phyloP scores from a whole-genome alignment of 2,888 invertebrate genomes.

The Octonoba sinensis region DNA sequence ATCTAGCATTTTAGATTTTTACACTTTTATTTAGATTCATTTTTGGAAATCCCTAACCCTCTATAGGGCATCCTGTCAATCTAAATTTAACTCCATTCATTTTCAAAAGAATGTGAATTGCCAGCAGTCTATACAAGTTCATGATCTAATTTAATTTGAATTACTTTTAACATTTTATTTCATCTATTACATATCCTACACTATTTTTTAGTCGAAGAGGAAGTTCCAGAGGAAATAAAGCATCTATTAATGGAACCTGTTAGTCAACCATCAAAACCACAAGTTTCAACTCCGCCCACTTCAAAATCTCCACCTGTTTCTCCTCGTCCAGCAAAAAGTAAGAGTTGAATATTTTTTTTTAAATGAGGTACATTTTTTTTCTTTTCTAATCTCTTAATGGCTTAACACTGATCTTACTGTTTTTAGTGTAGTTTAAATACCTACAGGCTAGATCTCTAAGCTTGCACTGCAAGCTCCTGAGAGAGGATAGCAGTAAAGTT shows the following conservation, averaged over 20 bases:
- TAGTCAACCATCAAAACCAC: constrained; percentile 38
- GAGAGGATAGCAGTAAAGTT: too few relatives aligned
- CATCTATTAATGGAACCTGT: constrained; percentile 67
- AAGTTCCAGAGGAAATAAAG: constrained; percentile 66
- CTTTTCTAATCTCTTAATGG: too few relatives aligned
- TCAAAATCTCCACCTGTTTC: constrained; percentile 66
- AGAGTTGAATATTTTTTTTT: not conserved
- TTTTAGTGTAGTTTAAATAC: too few relatives aligned
- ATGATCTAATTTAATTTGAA: too few relatives aligned
- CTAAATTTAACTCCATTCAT: too few relatives aligned
- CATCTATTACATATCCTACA: too few relatives aligned
- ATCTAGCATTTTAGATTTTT: not conserved
- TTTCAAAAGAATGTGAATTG: too few relatives aligned
- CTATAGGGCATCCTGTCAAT: not conserved
- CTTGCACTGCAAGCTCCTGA: too few relatives aligned
- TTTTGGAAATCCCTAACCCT: not conserved
- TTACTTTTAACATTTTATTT: too few relatives aligned
- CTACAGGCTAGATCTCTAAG: too few relatives aligned
- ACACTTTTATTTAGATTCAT: not conserved
- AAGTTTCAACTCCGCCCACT: constrained; percentile 39
- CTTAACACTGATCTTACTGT: too few relatives aligned
- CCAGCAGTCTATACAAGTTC: too few relatives aligned
- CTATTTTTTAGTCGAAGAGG: constrained; percentile 56
- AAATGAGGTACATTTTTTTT: not conserved
- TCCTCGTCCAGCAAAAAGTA: constrained; percentile 65